Percentiles rank a stretch among this genome's conserved stretches.
phyloP scores from a whole-genome alignment of 2,797 vertebrate species.

The Anableps anableps region DNA sequence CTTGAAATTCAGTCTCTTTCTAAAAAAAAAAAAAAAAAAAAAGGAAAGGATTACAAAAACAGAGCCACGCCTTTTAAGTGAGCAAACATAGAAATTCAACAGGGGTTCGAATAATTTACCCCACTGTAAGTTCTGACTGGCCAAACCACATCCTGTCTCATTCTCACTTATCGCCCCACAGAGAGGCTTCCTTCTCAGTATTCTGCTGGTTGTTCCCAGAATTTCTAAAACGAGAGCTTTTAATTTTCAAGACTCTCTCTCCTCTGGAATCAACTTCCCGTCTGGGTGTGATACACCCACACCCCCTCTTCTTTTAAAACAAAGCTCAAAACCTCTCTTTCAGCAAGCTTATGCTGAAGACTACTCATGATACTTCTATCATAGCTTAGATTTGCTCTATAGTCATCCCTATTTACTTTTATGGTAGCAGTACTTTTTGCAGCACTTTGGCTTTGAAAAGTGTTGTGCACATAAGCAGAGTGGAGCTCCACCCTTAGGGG shows the following conservation, averaged over 20 bases:
- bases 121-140: background rate
- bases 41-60: background rate
- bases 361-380: background rate
- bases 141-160: constrained; percentile 4
- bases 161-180: background rate
- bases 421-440: background rate
- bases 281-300: background rate
- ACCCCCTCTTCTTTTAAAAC: background rate
- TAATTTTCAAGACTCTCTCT: background rate
- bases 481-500: background rate
- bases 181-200: background rate
- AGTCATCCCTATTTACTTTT: background rate
- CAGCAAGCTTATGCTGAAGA: background rate
- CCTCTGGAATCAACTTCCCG: background rate
- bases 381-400: background rate
- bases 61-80: background rate
- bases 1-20: background rate
- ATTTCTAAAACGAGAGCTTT: background rate
- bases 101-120: background rate
- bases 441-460: background rate
- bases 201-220: background rate
- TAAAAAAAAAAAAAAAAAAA: background rate
- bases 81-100: background rate
- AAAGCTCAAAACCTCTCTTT: background rate
- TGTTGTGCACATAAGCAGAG: background rate